Evolutionary conservation across 2,888 invertebrate genomes (phyloP), one percentile per base, ranked within the genome.

Genomic region (Hylaea fasciaria): DNA sequence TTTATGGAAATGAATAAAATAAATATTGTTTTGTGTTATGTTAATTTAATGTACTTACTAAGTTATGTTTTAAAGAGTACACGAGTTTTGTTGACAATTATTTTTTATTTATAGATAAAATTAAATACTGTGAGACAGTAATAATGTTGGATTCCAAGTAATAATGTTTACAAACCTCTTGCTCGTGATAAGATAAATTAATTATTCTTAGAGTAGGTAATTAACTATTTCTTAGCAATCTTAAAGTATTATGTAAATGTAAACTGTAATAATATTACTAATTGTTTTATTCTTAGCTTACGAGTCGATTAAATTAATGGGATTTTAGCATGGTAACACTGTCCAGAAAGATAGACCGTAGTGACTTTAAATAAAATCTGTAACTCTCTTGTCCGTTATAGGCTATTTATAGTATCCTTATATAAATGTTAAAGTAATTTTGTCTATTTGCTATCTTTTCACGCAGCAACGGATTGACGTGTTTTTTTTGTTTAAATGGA

Each of bases 111-210:
- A 17, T 40, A 62, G 48, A 39, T 52, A 41, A 45, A 53, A 59
- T 65, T 47, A n/a, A 52, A 59, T 66, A 66, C 78, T 74, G 74
- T 74, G 29, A 66, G 68, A 77, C 72, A 76, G 73, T 72, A 61
- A 61, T 62, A 65, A 62, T 58, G 64, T 69, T 57, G 17, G 39
- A 48, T 71, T 71, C 69, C 57, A 41, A 57, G 67, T 71, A 70
- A 52, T 47, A 35, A 47, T 62, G 40, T 57, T 62, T 62, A 44
- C 12, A 47, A 60, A 62, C 63, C 40, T 58, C 57, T 61, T 41
- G 54, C 10, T 69, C 69, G 68, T 71, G 79, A 77, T 78, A 78
- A 74, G 72, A 71, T 65, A 57, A 64, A 52, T 46, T 52, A 60
- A 64, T 65, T 63, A 65, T 63, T 53, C 62, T 51, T 58, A 17